Conservation (phyloP, 2,888 invertebrate genomes). For the Heterodera filipjevi region DNA sequence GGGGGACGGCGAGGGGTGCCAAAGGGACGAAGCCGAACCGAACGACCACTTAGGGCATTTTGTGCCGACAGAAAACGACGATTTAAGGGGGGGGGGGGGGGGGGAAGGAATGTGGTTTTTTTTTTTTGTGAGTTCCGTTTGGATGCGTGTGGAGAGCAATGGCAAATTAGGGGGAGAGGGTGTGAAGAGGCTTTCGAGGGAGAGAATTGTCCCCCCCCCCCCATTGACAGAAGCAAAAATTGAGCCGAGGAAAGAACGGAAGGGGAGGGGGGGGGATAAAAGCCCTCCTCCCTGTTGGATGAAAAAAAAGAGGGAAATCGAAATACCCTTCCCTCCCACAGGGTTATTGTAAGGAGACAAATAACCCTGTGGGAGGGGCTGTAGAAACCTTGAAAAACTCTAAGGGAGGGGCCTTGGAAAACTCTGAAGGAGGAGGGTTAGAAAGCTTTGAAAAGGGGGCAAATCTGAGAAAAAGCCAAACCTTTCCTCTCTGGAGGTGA, state of each 20-base stretch:
- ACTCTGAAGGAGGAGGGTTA: no score
- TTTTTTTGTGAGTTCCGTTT: not conserved
- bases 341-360: no score
- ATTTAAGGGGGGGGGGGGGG: not conserved
- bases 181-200: not conserved
- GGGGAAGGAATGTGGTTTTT: not conserved
- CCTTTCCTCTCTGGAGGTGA: no score
- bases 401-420: no score
- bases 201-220: not conserved
- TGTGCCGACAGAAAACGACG: not conserved
- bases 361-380: no score
- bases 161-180: not conserved
- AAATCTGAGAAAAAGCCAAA: no score
- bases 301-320: no score
- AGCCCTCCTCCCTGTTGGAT: not conserved
- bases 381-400: no score
- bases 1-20: not conserved
- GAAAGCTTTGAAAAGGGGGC: no score
- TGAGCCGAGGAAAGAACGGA: not conserved
- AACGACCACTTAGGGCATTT: not conserved
- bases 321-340: no score
- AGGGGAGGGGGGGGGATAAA: not conserved
- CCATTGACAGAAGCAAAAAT: not conserved
- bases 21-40: not conserved
- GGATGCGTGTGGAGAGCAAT: not conserved